Evolutionary conservation across 2,113 vertebrate genomes (phyloP).

Genomic region (Gymnarchus niloticus): DNA sequence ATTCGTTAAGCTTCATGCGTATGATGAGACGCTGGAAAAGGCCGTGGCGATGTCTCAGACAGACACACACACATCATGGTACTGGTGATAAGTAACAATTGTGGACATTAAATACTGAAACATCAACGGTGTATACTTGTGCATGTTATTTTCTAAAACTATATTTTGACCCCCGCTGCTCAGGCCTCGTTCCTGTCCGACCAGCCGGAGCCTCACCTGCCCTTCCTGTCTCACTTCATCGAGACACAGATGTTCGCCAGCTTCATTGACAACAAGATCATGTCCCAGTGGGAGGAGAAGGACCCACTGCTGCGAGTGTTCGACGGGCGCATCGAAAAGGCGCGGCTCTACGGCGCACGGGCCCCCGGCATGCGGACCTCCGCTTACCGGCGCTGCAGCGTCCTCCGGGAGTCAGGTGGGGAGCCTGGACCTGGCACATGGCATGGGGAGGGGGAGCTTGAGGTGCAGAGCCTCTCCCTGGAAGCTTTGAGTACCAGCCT

Average conservation of each 20-base stretch:
- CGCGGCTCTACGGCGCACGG: conserved; percentile 74
- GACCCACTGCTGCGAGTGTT: conserved; percentile 86
- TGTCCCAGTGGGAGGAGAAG: conserved; percentile 91
- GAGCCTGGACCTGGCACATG: neutral
- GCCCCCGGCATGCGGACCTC: conserved; percentile 71
- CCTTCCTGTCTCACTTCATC: conserved; percentile 91
- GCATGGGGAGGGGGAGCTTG: neutral
- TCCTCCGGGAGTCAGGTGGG: conserved; percentile 83
- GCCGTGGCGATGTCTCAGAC: too few species aligned
- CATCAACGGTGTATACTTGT: too few species aligned
- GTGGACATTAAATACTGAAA: too few species aligned
- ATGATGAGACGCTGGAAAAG: too few species aligned
- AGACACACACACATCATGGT: too few species aligned
- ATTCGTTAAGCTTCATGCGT: neutral
- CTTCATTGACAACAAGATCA: conserved; percentile 95
- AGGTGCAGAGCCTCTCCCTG: too few species aligned
- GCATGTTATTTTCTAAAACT: neutral
- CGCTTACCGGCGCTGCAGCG: conserved; percentile 78
- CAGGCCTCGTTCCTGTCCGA: conserved; percentile 92
- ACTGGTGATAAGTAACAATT: too few species aligned
- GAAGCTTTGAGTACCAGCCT: too few species aligned
- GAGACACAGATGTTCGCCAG: conserved; percentile 97
- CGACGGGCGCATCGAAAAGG: conserved; percentile 83
- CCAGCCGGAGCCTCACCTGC: conserved; percentile 81
- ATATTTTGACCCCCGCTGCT: neutral